A percentile compares a stretch with the other conserved stretches of the same genome.
These are phyloP conservation scores for Apistogramma diplotaenia DNA, from an alignment of 2,113 vertebrate genomes.

Conservation along the genomic window DNA sequence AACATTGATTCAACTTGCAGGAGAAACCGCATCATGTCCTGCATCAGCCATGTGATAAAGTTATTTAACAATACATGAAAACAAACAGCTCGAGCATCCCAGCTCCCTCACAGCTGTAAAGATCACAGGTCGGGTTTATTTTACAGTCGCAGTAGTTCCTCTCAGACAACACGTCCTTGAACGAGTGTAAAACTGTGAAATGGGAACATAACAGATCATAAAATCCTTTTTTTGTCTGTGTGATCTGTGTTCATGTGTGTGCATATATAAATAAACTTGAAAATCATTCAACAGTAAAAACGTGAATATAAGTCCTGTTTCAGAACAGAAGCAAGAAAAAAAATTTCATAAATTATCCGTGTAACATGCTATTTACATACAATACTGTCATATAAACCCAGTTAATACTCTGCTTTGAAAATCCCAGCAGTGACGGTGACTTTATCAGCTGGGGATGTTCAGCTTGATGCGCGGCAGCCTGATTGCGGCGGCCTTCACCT, in stretches of 20 bases:
- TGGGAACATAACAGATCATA: neutral
- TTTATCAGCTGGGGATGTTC: slow-evolving; percentile 63
- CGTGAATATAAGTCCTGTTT: neutral
- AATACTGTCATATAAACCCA: neutral
- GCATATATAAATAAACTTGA: neutral
- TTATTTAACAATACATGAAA: neutral
- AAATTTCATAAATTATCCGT: slow-evolving; percentile 22
- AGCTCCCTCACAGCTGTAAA: neutral
- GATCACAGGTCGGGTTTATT: too few species aligned
- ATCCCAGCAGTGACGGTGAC: neutral
- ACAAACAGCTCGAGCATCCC: neutral
- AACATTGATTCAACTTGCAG: neutral
- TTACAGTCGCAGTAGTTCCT: neutral
- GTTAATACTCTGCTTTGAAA: neutral
- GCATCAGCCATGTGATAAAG: neutral
- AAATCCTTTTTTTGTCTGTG: neutral
- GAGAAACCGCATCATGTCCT: neutral
- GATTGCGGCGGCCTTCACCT: slow-evolving; percentile 85
- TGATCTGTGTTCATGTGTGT: neutral
- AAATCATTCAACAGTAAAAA: neutral
- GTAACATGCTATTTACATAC: neutral
- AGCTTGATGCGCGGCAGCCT: slow-evolving; percentile 79
- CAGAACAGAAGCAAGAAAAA: neutral
- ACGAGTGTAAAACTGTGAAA: neutral
- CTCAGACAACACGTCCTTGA: neutral